Conservation (phyloP, 2,888 invertebrate genomes). For the Malthinus flaveolus region DNA sequence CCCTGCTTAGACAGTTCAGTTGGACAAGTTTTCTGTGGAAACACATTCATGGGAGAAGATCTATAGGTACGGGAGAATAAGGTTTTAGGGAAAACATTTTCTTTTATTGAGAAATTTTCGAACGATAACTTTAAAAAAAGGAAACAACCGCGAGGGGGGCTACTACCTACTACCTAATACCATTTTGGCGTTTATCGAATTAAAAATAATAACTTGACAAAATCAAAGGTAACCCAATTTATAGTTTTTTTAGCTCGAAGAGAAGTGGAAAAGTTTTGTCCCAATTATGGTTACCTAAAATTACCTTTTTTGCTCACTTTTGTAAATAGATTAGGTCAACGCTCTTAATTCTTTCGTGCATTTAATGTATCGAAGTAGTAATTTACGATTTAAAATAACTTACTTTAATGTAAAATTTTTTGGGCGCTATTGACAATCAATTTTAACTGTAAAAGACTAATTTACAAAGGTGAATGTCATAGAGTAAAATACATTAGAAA, state of each 20-base stretch:
- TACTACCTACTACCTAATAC: too few species aligned
- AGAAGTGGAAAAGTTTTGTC: too few species aligned
- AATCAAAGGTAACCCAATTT: neutral
- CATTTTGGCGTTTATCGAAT: neutral
- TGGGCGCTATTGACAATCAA: neutral
- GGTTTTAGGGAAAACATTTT: too few species aligned
- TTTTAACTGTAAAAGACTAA: conserved; percentile 2
- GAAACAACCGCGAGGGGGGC: too few species aligned
- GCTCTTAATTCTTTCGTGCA: neutral
- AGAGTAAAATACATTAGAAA: neutral
- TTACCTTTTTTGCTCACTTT: neutral
- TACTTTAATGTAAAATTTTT: neutral
- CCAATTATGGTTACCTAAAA: neutral
- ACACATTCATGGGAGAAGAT: too few species aligned
- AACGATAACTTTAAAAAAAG: too few species aligned
- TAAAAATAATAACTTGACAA: neutral
- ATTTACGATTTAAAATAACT: neutral
- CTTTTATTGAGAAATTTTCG: too few species aligned
- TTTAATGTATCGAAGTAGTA: conserved; percentile 1
- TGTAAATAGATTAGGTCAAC: neutral
- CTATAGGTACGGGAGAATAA: too few species aligned
- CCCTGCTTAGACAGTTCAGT: too few species aligned
- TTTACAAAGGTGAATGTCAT: neutral
- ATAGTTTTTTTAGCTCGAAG: neutral
- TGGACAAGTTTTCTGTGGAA: too few species aligned